phyloP scores from a whole-genome alignment of 2,113 vertebrate species.

The Neomonachus schauinslandi region DNA sequence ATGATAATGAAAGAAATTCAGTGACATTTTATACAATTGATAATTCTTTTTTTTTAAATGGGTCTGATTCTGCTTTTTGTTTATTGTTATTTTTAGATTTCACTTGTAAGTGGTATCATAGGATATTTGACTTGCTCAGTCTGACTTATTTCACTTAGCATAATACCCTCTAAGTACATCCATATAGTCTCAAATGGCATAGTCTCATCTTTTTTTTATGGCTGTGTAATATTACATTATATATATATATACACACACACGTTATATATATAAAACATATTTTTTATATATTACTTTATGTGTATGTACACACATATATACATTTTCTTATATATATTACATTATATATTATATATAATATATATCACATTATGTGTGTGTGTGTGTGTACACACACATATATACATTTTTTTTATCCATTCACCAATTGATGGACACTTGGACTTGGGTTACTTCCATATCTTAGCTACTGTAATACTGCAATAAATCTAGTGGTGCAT shows the following conservation, averaged over 20 bases:
- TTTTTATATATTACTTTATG: too few species aligned
- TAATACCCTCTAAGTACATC: not conserved
- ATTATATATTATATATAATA: too few species aligned
- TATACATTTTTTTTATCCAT: not conserved
- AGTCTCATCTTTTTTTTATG: not conserved
- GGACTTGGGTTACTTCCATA: not conserved
- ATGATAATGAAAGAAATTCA: not conserved
- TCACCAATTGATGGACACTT: not conserved
- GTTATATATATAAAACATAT: too few species aligned
- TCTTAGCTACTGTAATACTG: not conserved
- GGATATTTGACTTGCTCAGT: not conserved
- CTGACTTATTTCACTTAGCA: not conserved
- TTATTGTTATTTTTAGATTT: not conserved
- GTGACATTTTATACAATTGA: not conserved
- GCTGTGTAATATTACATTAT: not conserved
- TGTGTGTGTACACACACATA: not conserved
- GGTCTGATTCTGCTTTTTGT: not conserved
- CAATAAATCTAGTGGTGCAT: not conserved
- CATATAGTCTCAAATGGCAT: not conserved
- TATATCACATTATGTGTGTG: not conserved
- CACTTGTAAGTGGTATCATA: not conserved
- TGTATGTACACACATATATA: too few species aligned
- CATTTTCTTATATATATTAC: too few species aligned
- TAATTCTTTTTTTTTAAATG: not conserved
- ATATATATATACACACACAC: too few species aligned